Conservation (phyloP, 1,140 invertebrate genomes). For the Meloidogyne chitwoodi region DNA sequence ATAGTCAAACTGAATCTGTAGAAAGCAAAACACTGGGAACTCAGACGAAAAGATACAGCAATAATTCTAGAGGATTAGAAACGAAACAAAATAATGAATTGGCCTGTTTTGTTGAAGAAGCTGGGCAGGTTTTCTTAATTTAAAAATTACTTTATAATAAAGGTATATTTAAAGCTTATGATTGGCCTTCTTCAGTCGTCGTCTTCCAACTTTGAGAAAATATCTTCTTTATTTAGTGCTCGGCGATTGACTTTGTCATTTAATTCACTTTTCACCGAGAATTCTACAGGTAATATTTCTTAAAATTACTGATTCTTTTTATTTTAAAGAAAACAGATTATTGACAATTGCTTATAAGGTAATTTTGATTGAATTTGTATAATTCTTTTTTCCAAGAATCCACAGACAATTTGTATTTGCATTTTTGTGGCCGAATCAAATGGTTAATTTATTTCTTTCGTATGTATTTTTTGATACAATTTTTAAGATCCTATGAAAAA, state of each 20-base stretch:
- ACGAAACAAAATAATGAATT: not conserved
- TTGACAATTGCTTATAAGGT: not conserved
- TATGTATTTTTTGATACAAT: not conserved
- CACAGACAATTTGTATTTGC: not conserved
- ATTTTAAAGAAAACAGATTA: not conserved
- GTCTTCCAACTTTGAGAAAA: not conserved
- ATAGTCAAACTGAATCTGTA: not conserved
- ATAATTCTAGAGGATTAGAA: not conserved
- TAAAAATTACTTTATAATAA: not conserved
- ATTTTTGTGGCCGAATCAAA: not conserved
- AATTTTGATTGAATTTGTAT: not conserved
- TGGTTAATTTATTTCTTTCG: not conserved
- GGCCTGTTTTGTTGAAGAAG: not conserved
- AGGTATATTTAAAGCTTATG: not conserved
- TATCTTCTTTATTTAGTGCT: not conserved
- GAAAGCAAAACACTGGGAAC: not conserved
- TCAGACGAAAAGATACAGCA: not conserved
- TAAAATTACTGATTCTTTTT: not conserved
- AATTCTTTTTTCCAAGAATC: not conserved
- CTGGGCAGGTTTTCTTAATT: not conserved
- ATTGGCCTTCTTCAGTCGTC: not conserved
- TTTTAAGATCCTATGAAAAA: conserved; percentile 4
- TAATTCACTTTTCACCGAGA: not conserved
- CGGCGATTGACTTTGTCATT: not conserved
- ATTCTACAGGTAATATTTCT: not conserved